A percentile compares a stretch with the other conserved stretches of the same genome.
These are phyloP conservation scores for Drosophila carrolli DNA, from an alignment of 1,140 invertebrate genomes.

Conservation along the genomic window DNA sequence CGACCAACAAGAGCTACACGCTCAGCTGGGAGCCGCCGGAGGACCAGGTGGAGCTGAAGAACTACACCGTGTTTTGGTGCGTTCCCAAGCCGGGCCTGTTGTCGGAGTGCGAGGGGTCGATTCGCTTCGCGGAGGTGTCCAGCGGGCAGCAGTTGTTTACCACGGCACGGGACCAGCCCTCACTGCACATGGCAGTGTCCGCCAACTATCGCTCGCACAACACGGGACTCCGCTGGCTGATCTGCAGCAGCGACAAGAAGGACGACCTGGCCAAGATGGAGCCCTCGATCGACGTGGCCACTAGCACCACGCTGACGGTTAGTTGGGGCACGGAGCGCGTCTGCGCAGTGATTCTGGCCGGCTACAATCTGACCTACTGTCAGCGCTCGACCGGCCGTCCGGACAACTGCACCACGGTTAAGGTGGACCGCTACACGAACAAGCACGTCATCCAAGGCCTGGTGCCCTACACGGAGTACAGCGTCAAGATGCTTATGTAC, in stretches of 20 bases:
- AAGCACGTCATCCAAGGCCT: conserved; percentile 52
- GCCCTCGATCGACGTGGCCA: conserved; percentile 55
- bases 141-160: conserved; percentile 46
- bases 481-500: conserved; percentile 70
- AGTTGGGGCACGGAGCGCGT: conserved; percentile 70
- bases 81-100: conserved; percentile 49
- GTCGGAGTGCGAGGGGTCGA: conserved; percentile 69
- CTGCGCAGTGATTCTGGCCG: conserved; percentile 65
- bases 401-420: conserved; percentile 68
- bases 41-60: conserved; percentile 32
- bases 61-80: conserved; percentile 81
- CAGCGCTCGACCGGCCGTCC: conserved; percentile 52
- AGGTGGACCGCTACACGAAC: conserved; percentile 40
- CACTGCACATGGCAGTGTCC: conserved; percentile 72
- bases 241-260: conserved; percentile 63
- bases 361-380: conserved; percentile 77
- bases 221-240: conserved; percentile 74
- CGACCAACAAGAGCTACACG: conserved; percentile 65
- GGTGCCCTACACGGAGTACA: conserved; percentile 70
- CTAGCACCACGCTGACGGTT: conserved; percentile 50
- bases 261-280: conserved; percentile 77
- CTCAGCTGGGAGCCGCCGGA: conserved; percentile 71
- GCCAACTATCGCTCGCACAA: conserved; percentile 69
- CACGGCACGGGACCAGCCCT: conserved; percentile 34
- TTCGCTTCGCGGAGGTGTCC: conserved; percentile 61